Conservation (phyloP, 2,888 invertebrate genomes). For the Drosophila flavopinicola region DNA sequence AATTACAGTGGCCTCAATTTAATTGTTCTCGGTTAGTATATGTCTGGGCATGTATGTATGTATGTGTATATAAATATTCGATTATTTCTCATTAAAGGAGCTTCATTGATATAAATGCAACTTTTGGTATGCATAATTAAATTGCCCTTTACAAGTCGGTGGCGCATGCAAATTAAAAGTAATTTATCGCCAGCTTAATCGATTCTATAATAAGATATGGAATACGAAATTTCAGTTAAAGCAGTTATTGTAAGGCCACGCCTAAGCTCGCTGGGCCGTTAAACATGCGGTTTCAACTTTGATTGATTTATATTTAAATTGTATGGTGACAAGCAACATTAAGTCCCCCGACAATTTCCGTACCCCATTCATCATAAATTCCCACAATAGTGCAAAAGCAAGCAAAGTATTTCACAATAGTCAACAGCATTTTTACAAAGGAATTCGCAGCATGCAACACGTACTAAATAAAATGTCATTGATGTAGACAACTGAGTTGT, state of each 20-base stretch:
- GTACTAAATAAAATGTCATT: constrained; percentile 63
- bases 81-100: constrained; percentile 70
- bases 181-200: constrained; percentile 45
- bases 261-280: not conserved
- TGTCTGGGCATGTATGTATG: constrained; percentile 8
- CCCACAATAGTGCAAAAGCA: constrained; percentile 22
- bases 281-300: constrained; percentile 2
- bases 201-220: constrained; percentile 39
- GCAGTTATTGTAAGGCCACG: not conserved
- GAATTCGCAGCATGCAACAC: constrained; percentile 65
- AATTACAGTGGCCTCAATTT: constrained; percentile 53
- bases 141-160: constrained; percentile 55
- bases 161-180: constrained; percentile 33
- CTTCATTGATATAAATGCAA: constrained; percentile 71
- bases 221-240: constrained; percentile 6
- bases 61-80: constrained; percentile 42
- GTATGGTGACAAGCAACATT: not conserved
- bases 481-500: constrained; percentile 30
- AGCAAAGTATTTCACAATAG: constrained; percentile 55
- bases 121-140: constrained; percentile 57
- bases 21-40: constrained; percentile 48
- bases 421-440: constrained; percentile 54
- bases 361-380: constrained; percentile 47
- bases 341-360: constrained; percentile 1
- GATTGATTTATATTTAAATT: constrained; percentile 23